Evolutionary conservation across 2,797 vertebrate species (phyloP).

Genomic region (Psittacula derbiana): DNA sequence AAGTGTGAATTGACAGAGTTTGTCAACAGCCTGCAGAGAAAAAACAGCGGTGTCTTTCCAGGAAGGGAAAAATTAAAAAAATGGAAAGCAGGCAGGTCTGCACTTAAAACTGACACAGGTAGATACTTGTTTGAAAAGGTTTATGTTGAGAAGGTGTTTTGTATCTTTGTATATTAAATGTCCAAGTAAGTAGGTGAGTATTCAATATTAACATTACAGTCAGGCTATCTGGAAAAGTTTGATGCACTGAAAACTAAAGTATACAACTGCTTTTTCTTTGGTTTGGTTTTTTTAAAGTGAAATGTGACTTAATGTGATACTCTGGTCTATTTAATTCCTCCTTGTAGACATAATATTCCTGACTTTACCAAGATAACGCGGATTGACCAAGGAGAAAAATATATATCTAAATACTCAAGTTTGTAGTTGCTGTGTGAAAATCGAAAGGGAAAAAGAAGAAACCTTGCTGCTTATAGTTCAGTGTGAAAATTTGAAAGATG

Average conservation of each 20-base stretch:
- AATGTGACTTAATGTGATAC: neutral
- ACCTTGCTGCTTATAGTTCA: neutral
- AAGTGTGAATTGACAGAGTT: conserved; percentile 93
- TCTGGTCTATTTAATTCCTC: neutral
- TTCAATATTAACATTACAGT: neutral
- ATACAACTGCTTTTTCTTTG: neutral
- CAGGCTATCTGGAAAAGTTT: conserved; percentile 5
- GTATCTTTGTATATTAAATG: neutral
- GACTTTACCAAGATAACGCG: neutral
- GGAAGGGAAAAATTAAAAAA: conserved; percentile 93
- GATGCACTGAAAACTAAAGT: neutral
- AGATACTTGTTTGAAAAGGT: conserved; percentile 71
- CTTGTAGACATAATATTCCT: neutral
- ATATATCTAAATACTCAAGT: neutral
- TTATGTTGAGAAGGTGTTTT: conserved; percentile 61
- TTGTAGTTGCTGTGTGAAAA: conserved; percentile 11
- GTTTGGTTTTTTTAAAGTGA: neutral
- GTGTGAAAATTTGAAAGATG: neutral
- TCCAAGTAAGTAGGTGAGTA: neutral
- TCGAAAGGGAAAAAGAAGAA: neutral
- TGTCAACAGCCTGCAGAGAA: conserved; percentile 89
- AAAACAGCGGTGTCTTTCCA: conserved; percentile 82
- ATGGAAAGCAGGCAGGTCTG: conserved; percentile 78
- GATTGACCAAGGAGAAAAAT: neutral
- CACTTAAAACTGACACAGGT: conserved; percentile 80